phyloP scores from a whole-genome alignment of 2,113 vertebrate species.

The Ploceus nigricollis region DNA sequence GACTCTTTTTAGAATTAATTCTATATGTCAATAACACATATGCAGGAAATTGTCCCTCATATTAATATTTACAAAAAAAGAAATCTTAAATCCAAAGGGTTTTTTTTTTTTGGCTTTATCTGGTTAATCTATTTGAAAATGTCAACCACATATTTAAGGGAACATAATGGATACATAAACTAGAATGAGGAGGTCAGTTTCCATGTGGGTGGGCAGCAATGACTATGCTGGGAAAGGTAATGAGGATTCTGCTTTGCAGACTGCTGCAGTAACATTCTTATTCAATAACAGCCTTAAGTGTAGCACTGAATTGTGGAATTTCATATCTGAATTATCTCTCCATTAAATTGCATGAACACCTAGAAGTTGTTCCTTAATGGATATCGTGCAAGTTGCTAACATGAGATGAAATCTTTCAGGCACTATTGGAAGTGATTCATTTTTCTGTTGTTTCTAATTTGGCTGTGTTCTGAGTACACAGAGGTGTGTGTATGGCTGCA shows the following conservation, averaged over 20 bases:
- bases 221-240: not conserved
- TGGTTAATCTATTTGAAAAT: not conserved
- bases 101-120: not conserved
- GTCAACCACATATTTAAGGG: not conserved
- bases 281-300: not conserved
- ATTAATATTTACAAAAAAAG: not conserved
- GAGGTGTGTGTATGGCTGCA: not conserved
- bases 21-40: not conserved
- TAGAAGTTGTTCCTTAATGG: not conserved
- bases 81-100: not conserved
- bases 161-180: not conserved
- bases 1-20: not conserved
- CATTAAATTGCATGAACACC: not conserved
- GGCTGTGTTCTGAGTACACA: not conserved
- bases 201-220: not conserved
- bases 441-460: not conserved
- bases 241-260: not conserved
- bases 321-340: not conserved
- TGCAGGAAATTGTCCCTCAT: not conserved
- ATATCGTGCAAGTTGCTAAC: not conserved
- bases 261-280: not conserved
- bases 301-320: not conserved
- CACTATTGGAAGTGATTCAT: not conserved
- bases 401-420: not conserved
- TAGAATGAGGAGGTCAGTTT: not conserved